Base-by-base conservation (phyloP, 2,113 vertebrate genomes). In the Elaphurus davidianus region DNA sequence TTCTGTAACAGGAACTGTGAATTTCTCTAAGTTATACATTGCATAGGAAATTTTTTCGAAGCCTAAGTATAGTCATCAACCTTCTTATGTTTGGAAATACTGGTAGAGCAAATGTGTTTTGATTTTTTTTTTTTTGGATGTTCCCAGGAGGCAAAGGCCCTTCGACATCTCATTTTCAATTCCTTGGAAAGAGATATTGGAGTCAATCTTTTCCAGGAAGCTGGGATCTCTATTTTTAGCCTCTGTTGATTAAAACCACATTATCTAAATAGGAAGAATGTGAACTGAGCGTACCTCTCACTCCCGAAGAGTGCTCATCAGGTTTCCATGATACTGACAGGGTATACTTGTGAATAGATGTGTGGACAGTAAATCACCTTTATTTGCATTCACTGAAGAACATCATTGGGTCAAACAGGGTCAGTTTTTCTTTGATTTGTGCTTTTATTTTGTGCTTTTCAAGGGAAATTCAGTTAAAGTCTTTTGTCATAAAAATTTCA, bases 181-280 rank as follows among this genome's bases (percentile, higher is more conserved):
- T 98, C 79, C 91, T 93, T 97, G 95, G 78, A 98, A 97, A 98
- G 93, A 96, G 87, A 97, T 95, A 96, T 93, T 96, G 43, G 45
- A 98, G 78, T 97, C 89, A 93, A 43, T 91, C 47, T 64, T 98
- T 98, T 98, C 97, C 96, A 97, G 93, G 95, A 98, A 97, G 17
- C 7, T 25, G 3, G 14, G n/a, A 78, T 84, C 57, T 94, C 88
- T 97, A 94, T 93, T 98, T 98, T 97, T 97, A 97, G 89, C 82
- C 23, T 84, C 40, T 83, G 47, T 78, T 95, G 91, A 94, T 93
- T 98, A 91, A 64, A 89, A 95, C 43, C 93, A 91, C 17, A 54
- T 96, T 98, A 87, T 98, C 89, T 96, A 93, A 97, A 47, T 84
- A 93, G 62, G 60, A 95, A 94, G 50, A 96, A 67, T 93, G 92